Evolutionary conservation across 2,888 invertebrate species (phyloP).

Genomic region (Julus scanicus): DNA sequence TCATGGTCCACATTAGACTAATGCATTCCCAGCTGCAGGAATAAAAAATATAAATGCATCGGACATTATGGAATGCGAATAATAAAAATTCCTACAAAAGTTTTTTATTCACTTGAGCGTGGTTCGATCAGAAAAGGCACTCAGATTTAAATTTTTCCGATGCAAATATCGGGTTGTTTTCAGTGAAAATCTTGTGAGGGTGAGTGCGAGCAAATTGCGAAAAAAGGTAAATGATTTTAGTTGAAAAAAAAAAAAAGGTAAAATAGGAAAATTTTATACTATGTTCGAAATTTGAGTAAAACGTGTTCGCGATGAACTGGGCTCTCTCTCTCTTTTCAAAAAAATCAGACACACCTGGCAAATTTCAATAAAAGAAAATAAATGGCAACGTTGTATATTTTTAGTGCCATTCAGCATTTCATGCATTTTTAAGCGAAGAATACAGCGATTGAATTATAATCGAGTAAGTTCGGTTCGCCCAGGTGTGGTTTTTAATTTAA

Average conservation of each 20-base stretch:
- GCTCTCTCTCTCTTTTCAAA: background rate
- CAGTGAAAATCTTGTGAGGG: background rate
- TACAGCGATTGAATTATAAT: background rate
- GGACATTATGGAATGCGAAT: conserved; percentile 47
- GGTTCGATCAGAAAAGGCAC: conserved; percentile 45
- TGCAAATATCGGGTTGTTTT: conserved; percentile 45
- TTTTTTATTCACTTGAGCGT: conserved; percentile 8
- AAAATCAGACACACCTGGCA: conserved; percentile 30
- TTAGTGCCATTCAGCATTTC: conserved; percentile 31
- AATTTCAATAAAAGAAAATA: conserved; percentile 34
- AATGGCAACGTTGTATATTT: conserved; percentile 5
- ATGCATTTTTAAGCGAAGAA: conserved; percentile 19
- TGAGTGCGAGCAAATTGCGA: conserved; percentile 1
- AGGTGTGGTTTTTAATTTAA: conserved; percentile 46
- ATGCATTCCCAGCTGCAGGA: background rate
- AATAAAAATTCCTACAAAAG: conserved; percentile 37
- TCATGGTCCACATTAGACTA: conserved; percentile 6
- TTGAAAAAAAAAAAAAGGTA: background rate
- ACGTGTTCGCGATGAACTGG: conserved; percentile 21
- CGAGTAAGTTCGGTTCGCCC: conserved; percentile 3
- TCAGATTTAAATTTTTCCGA: conserved; percentile 37
- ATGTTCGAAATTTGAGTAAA: background rate
- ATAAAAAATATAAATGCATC: conserved; percentile 29
- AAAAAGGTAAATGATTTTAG: conserved; percentile 29
- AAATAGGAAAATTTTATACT: background rate